A percentile compares a stretch with the other conserved stretches of the same genome.
phyloP scores from a whole-genome alignment of 2,888 invertebrate species.

The Eupelmus urozonus region DNA sequence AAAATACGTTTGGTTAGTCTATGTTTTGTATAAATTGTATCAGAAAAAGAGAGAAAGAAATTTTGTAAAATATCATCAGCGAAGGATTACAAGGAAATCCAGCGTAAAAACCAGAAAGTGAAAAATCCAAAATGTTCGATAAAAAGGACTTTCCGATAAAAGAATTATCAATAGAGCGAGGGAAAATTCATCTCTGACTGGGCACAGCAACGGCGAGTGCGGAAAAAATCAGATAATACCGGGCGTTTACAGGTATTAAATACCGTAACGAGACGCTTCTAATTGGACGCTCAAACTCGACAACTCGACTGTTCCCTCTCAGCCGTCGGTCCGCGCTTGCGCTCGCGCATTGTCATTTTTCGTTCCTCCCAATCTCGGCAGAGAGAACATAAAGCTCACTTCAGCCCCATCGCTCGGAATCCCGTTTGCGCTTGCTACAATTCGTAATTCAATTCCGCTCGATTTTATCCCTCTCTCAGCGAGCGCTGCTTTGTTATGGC shows the following conservation, averaged over 20 bases:
- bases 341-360: constrained; percentile 34
- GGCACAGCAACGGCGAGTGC: constrained; percentile 26
- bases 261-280: constrained; percentile 39
- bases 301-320: constrained; percentile 10
- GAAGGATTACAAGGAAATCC: too few relatives aligned
- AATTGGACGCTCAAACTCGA: constrained; percentile 54
- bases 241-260: constrained; percentile 51
- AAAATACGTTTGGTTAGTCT: too few relatives aligned
- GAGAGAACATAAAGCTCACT: constrained; percentile 19
- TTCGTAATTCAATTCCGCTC: constrained; percentile 42
- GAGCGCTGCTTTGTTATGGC: constrained; percentile 1
- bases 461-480: constrained; percentile 29
- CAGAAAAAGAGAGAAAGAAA: too few relatives aligned
- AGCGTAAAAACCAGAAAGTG: too few relatives aligned
- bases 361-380: constrained; percentile 18
- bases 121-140: too few relatives aligned
- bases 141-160: too few relatives aligned
- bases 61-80: too few relatives aligned
- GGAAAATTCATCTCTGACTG: too few relatives aligned
- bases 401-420: constrained; percentile 3
- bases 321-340: not conserved
- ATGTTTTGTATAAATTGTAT: too few relatives aligned
- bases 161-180: too few relatives aligned
- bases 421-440: constrained; percentile 30
- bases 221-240: constrained; percentile 43